Evolutionary conservation across 2,113 vertebrate species (phyloP).

Genomic region (Motacilla alba): DNA sequence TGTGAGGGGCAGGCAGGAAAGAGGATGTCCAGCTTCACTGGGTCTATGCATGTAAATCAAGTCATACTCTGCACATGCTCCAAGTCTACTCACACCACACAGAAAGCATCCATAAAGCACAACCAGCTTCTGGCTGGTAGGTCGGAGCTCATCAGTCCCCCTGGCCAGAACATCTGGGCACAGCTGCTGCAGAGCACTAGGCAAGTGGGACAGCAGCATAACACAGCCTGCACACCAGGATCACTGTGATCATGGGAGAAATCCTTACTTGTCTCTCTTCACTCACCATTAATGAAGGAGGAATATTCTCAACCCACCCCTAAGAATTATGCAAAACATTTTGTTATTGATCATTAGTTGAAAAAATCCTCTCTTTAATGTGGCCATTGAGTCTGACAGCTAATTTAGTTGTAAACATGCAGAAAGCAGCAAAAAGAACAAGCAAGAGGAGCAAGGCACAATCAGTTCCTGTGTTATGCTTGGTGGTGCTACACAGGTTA

Average conservation of each 20-base stretch:
- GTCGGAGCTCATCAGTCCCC: not conserved
- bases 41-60: rapidly evolving
- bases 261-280: not conserved
- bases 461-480: not conserved
- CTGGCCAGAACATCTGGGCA: not conserved
- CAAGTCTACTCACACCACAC: rapidly evolving
- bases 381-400: not conserved
- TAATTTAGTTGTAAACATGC: not conserved
- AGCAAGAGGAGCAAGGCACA: not conserved
- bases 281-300: not conserved
- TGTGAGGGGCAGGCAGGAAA: not conserved
- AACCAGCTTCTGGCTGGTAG: not conserved
- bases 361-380: not conserved
- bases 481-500: slow-evolving; percentile 20
- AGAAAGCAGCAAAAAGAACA: not conserved
- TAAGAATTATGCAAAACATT: not conserved
- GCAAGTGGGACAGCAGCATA: not conserved
- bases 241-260: not conserved
- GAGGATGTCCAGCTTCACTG: not conserved
- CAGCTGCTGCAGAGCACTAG: not conserved
- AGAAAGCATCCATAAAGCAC: not conserved
- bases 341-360: not conserved
- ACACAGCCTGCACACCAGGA: not conserved
- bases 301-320: not conserved
- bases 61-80: not conserved